These are phyloP conservation scores for Eulemur coronatus DNA, from an alignment of 2,797 vertebrate genomes.

Conservation along the genomic window DNA sequence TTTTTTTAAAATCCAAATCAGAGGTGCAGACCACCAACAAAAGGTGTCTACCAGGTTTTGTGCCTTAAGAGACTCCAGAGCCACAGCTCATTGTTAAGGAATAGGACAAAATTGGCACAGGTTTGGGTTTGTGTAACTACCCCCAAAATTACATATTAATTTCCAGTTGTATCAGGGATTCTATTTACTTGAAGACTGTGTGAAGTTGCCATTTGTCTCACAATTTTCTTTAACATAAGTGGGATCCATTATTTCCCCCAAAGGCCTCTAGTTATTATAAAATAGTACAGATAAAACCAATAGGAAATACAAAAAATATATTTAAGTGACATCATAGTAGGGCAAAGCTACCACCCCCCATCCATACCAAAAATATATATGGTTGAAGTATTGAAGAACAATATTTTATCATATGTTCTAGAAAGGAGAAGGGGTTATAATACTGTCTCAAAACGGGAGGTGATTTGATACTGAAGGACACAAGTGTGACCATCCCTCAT, in stretches of 20 bases:
- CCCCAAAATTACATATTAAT: conserved; percentile 43
- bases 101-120: conserved; percentile 65
- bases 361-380: neutral
- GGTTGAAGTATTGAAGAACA: neutral
- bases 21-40: conserved; percentile 79
- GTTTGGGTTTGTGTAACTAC: neutral
- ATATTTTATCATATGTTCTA: neutral
- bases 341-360: fast-evolving
- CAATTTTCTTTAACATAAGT: neutral
- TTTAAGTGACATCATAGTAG: neutral
- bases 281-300: conserved; percentile 22
- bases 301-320: neutral
- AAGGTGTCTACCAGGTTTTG: conserved; percentile 64
- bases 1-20: conserved; percentile 68
- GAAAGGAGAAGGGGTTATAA: neutral
- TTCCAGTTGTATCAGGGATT: conserved; percentile 70
- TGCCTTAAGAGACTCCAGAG: conserved; percentile 85
- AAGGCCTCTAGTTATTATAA: conserved; percentile 52
- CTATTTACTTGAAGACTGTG: conserved; percentile 77
- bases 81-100: conserved; percentile 80
- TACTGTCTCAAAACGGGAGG: neutral
- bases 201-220: conserved; percentile 74
- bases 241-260: neutral
- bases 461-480: neutral
- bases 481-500: fast-evolving